Conservation (phyloP, 1,140 invertebrate genomes). For the Charaxes varanes region DNA sequence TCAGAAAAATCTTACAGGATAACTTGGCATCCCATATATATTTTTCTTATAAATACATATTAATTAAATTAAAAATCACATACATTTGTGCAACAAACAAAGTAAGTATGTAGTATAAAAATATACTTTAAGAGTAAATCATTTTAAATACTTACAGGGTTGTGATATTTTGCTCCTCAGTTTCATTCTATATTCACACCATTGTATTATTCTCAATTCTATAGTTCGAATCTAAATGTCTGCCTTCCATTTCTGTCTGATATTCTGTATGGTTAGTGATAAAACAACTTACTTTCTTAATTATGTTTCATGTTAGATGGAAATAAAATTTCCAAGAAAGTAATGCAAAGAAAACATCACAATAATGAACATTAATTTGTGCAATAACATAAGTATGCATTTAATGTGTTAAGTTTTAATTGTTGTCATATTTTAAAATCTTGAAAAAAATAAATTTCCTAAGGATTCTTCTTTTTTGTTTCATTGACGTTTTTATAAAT, state of each 20-base stretch:
- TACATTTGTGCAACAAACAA: neutral
- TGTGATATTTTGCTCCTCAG: too few relatives aligned
- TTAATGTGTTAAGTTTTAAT: slow-evolving; percentile 21
- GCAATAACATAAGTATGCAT: slow-evolving; percentile 22
- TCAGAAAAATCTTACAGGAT: too few relatives aligned
- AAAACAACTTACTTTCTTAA: too few relatives aligned
- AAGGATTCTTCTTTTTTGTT: slow-evolving; percentile 4
- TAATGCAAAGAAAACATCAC: slow-evolving; percentile 1
- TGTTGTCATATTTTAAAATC: slow-evolving; percentile 12
- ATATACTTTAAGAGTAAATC: neutral
- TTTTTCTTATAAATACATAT: neutral
- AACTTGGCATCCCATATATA: neutral
- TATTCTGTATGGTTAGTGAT: too few relatives aligned
- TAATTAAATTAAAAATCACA: neutral
- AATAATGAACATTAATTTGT: slow-evolving; percentile 10
- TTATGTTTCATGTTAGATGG: too few relatives aligned
- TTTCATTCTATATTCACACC: too few relatives aligned
- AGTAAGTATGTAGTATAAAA: neutral
- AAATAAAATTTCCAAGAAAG: slow-evolving; percentile 1
- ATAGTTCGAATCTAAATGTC: too few relatives aligned
- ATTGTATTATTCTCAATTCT: too few relatives aligned
- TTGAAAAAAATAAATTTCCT: slow-evolving; percentile 13
- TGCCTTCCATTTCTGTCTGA: too few relatives aligned
- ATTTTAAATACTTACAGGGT: neutral
- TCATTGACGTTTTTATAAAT: neutral